These are phyloP conservation scores for Hirtodrosophila trivittata DNA, from an alignment of 2,888 invertebrate species.

Conservation along the genomic window DNA sequence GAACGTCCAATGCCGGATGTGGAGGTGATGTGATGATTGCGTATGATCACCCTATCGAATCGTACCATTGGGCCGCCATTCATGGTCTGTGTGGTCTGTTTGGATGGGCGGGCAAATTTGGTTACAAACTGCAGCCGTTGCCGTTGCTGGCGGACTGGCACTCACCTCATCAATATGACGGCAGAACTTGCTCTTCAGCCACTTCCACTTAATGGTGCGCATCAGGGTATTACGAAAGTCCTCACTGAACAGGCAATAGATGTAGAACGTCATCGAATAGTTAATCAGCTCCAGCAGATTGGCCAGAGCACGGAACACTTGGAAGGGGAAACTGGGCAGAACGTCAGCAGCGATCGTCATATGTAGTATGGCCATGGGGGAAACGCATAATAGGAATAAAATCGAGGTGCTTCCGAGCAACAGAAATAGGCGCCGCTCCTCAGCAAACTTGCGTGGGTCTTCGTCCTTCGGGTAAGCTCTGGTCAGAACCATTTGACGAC, in stretches of 20 bases:
- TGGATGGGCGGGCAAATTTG: constrained; percentile 48
- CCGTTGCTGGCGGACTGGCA: constrained; percentile 56
- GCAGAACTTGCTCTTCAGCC: constrained; percentile 81
- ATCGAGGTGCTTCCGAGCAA: constrained; percentile 88
- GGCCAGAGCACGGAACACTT: constrained; percentile 89
- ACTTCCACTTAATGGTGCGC: constrained; percentile 87
- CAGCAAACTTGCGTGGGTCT: constrained; percentile 88
- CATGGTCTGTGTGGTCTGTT: constrained; percentile 45
- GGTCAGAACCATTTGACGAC: constrained; percentile 87
- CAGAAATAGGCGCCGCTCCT: constrained; percentile 87
- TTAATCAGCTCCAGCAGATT: constrained; percentile 90
- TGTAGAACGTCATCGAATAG: constrained; percentile 91
- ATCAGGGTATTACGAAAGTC: constrained; percentile 89
- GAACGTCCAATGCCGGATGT: constrained; percentile 83
- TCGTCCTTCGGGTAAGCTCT: constrained; percentile 86
- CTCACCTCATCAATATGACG: constrained; percentile 82
- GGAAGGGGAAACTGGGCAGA: constrained; percentile 87
- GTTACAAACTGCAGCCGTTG: constrained; percentile 36
- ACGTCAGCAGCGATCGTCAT: constrained; percentile 88
- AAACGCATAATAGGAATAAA: constrained; percentile 88
- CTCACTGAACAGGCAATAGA: constrained; percentile 91
- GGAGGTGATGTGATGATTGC: constrained; percentile 81
- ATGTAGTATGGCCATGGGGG: constrained; percentile 89
- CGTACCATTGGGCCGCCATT: constrained; percentile 57
- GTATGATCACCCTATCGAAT: constrained; percentile 50